Base-by-base conservation (phyloP, 2,888 invertebrate genomes). In the Drosophila melanocephala region DNA sequence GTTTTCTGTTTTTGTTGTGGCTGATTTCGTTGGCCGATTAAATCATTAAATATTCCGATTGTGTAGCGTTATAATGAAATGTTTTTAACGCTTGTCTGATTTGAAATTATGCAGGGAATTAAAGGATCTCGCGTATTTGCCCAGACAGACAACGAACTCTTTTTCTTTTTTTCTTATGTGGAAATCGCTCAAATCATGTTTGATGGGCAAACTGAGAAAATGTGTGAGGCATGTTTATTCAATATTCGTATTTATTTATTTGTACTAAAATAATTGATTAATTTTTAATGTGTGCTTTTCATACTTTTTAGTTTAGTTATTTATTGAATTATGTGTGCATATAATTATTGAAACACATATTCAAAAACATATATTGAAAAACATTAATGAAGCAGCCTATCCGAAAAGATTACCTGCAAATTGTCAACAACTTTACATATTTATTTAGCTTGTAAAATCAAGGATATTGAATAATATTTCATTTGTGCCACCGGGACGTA, bases 61-160 rank as follows among this genome's bases (percentile, higher is more conserved):
- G 92, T 93, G 93, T 92, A 91, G 93, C 91, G 88, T 91, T 91
- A 93, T 92, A 92, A 92, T 92, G 93, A 92, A 92, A 92, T 92
- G 92, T 92, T 92, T 92, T 91, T 89, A 91, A 87, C 92, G 92
- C 91, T 92, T 92, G 91, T 92, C 91, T 92, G 93, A 92, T 92
- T 91, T 87, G 91, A 90, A 87, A 92, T 92, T 92, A 92, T 92
- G 92, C 93, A 87, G 81, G 78, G 91, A 92, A 92, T 92, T 92
- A 92, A 90, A 91, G 92, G 91, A 91, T 82, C 85, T 87, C 58
- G 53, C 55, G 80, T 80, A 78, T 89, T 89, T 89, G 87, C 62
- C 44, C 50, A 82, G 64, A 52, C 16, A 72, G 14, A 50, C 47
- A 44, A 19, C 39, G 53, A 59, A 51, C 30, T 63, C 71, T 65